Evolutionary conservation across 2,888 invertebrate species (phyloP).

Genomic region (Habrosyne pyritoides): DNA sequence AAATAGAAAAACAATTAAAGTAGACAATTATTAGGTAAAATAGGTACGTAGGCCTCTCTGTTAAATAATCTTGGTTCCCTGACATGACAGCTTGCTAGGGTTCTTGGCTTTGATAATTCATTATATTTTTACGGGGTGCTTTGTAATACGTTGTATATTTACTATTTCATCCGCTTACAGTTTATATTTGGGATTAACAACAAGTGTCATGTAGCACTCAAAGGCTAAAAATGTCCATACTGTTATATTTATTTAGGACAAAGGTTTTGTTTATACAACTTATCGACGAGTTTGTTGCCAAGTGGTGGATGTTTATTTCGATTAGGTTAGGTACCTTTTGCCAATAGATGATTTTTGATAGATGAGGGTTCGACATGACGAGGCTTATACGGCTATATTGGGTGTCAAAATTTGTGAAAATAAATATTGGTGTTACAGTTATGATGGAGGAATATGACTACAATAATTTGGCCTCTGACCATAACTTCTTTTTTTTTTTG

Average conservation of each 20-base stretch:
- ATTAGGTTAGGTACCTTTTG: slow-evolving; percentile 28
- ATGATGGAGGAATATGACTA: too few species aligned
- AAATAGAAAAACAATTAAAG: too few species aligned
- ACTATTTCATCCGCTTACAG: not conserved
- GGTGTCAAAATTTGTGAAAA: not conserved
- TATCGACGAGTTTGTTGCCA: slow-evolving; percentile 26
- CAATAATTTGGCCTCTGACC: too few species aligned
- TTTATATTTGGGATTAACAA: slow-evolving; percentile 5
- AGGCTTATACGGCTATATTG: not conserved
- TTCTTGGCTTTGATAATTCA: too few species aligned
- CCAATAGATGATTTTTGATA: slow-evolving; percentile 13
- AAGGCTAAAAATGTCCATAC: slow-evolving; percentile 25
- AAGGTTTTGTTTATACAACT: slow-evolving; percentile 32
- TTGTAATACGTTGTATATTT: too few species aligned
- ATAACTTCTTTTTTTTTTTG: too few species aligned
- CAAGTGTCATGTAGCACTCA: slow-evolving; percentile 12
- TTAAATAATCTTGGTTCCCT: too few species aligned
- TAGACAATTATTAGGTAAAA: too few species aligned
- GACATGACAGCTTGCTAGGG: too few species aligned
- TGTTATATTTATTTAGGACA: slow-evolving; percentile 37
- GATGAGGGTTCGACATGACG: slow-evolving; percentile 15
- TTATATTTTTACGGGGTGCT: too few species aligned
- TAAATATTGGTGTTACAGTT: not conserved
- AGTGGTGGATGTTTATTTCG: slow-evolving; percentile 20
- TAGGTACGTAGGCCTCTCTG: too few species aligned